Percentiles rank a stretch among this genome's conserved stretches.
phyloP scores from a whole-genome alignment of 2,888 invertebrate species.

The Nycteola revayana region DNA sequence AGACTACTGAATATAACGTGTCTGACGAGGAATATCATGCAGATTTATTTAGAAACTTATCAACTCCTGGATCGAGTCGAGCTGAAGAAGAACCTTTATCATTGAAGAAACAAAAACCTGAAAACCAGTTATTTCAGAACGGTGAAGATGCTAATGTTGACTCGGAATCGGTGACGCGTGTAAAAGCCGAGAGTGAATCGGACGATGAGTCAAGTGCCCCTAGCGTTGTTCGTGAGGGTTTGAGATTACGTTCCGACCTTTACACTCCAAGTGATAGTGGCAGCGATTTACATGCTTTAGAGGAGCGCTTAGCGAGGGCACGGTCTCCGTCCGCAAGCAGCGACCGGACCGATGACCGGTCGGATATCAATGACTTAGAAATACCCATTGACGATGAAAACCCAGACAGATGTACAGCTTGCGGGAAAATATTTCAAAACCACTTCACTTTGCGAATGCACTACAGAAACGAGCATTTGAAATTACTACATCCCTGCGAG shows the following conservation, averaged over 20 bases:
- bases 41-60: conserved; percentile 70
- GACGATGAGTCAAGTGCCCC: conserved; percentile 76
- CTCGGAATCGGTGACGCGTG: conserved; percentile 62
- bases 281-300: conserved; percentile 75
- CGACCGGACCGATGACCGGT: conserved; percentile 64
- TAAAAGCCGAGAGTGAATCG: conserved; percentile 78
- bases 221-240: conserved; percentile 73
- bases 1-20: conserved; percentile 71
- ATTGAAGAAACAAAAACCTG: conserved; percentile 73
- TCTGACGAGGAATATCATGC: conserved; percentile 74
- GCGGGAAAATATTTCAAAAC: conserved; percentile 94
- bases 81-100: conserved; percentile 71
- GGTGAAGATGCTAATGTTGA: conserved; percentile 66
- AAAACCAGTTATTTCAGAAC: conserved; percentile 73
- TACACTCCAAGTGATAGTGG: conserved; percentile 79
- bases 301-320: conserved; percentile 78
- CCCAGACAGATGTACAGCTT: conserved; percentile 91
- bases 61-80: conserved; percentile 64
- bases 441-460: conserved; percentile 95
- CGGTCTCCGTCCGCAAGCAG: conserved; percentile 72
- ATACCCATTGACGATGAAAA: conserved; percentile 94
- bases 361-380: conserved; percentile 82
- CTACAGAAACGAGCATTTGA: conserved; percentile 95
- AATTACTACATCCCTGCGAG: conserved; percentile 93
- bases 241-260: conserved; percentile 69